Evolutionary conservation across 2,797 vertebrate species (phyloP).

Genomic region (Setipinna tenuifilis): DNA sequence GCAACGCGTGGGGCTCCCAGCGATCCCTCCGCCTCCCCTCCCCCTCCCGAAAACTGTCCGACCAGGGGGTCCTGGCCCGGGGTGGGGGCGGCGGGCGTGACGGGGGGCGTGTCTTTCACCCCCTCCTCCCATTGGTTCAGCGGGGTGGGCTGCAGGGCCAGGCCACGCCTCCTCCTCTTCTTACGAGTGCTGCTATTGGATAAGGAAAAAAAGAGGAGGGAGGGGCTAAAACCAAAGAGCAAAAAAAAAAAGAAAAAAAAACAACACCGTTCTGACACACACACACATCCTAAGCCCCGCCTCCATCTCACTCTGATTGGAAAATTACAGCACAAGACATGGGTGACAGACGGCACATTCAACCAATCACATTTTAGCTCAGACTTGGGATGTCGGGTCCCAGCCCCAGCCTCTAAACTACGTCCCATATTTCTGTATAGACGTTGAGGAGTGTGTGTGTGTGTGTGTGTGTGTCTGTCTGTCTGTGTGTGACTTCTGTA

Average conservation of each 20-base stretch:
- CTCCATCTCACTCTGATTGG: background rate
- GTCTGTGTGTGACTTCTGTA: no score
- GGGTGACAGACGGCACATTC: constrained; percentile 6
- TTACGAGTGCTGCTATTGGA: constrained; percentile 12
- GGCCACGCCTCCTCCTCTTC: constrained; percentile 22
- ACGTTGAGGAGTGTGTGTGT: background rate
- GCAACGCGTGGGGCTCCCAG: constrained; percentile 91
- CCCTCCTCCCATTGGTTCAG: constrained; percentile 26
- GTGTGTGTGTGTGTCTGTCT: constrained; percentile 1
- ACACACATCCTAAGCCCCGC: background rate
- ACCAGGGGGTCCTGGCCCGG: constrained; percentile 13
- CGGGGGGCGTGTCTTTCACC: constrained; percentile 12
- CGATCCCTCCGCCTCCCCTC: constrained; percentile 43
- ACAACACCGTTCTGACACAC: background rate
- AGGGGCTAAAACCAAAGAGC: constrained; percentile 9
- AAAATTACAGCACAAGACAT: background rate
- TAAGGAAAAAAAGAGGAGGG: constrained; percentile 18
- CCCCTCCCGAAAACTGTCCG: constrained; percentile 71
- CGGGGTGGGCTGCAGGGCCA: constrained; percentile 21
- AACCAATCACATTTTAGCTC: background rate
- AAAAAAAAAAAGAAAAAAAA: background rate
- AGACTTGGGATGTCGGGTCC: background rate
- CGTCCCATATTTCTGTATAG: background rate
- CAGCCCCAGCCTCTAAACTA: background rate
- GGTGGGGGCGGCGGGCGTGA: constrained; percentile 14